These are phyloP conservation scores for Coptotermes formosanus DNA, from an alignment of 1,140 invertebrate genomes.

Conservation along the genomic window DNA sequence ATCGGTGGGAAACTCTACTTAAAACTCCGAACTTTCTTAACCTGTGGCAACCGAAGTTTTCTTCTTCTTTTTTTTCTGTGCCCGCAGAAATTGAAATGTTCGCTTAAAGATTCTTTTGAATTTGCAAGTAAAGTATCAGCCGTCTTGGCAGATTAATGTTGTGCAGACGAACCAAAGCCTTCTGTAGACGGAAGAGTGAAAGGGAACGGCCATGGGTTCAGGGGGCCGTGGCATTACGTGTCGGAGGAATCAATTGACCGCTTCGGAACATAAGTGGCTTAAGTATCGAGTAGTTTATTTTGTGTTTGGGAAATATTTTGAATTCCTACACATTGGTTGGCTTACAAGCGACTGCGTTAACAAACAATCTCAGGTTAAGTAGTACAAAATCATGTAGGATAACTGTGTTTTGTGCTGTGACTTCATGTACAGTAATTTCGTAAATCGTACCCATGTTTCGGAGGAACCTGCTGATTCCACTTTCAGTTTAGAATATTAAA, in stretches of 20 bases:
- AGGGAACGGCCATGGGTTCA: neutral
- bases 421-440: too few relatives aligned
- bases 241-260: neutral
- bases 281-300: neutral
- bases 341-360: too few relatives aligned
- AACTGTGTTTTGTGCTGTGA: too few relatives aligned
- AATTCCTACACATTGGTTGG: too few relatives aligned
- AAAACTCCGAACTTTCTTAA: neutral
- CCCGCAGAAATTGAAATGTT: neutral
- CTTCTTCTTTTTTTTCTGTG: neutral
- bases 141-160: neutral
- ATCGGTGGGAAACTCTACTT: neutral
- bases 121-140: neutral
- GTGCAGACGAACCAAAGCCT: neutral
- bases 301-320: too few relatives aligned
- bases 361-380: too few relatives aligned
- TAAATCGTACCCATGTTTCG: too few relatives aligned
- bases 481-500: too few relatives aligned
- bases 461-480: too few relatives aligned
- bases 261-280: neutral
- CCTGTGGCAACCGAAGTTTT: neutral
- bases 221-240: neutral
- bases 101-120: slow-evolving; percentile 3
- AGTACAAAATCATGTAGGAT: too few relatives aligned
- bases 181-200: neutral